Conservation (phyloP, 2,113 vertebrate genomes). For the Phyllostomus discolor region DNA sequence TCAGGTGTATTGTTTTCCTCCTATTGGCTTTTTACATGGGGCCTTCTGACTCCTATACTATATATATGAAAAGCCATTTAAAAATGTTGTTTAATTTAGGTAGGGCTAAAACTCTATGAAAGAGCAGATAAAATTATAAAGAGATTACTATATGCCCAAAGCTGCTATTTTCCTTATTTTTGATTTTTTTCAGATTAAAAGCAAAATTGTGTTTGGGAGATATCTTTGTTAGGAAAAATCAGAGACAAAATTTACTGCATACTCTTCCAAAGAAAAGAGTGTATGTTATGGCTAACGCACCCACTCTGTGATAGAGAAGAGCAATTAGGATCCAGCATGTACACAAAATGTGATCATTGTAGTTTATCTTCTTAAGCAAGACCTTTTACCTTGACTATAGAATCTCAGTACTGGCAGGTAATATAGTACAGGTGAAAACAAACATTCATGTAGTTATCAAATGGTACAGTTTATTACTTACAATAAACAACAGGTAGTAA, state of each 20-base stretch:
- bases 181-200: background rate
- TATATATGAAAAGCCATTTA: background rate
- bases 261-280: background rate
- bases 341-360: background rate
- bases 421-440: background rate
- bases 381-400: background rate
- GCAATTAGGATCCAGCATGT: background rate
- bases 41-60: background rate
- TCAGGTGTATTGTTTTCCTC: background rate
- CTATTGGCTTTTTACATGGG: background rate
- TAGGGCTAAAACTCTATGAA: background rate
- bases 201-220: background rate
- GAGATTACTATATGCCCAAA: background rate
- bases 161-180: background rate
- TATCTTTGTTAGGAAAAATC: background rate
- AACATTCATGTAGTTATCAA: background rate
- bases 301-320: background rate
- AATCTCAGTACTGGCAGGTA: background rate
- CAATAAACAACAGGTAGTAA: background rate
- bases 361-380: background rate
- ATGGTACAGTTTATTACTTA: background rate
- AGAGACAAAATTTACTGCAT: background rate
- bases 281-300: background rate
- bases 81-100: conserved; percentile 19
- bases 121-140: background rate